These are phyloP conservation scores for Hydropotes inermis DNA, from an alignment of 2,113 vertebrate species.

Conservation along the genomic window DNA sequence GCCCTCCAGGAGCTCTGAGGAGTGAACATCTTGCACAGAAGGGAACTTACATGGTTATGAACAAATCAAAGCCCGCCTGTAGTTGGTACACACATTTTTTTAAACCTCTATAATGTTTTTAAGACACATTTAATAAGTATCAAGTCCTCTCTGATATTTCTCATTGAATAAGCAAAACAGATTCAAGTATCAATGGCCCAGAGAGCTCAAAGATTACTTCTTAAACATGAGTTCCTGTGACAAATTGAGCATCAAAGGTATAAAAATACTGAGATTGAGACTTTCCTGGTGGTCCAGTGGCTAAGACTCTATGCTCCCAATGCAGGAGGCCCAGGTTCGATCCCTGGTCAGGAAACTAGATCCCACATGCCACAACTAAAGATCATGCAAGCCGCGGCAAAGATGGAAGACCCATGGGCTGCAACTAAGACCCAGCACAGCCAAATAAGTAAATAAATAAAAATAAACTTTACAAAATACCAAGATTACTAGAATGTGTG, in stretches of 20 bases:
- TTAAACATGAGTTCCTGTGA: neutral
- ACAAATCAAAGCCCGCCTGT: neutral
- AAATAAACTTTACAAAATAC: neutral
- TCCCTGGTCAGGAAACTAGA: neutral
- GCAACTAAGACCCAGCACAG: neutral
- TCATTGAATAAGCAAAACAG: neutral
- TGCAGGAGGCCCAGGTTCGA: neutral
- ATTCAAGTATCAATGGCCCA: neutral
- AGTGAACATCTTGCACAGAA: neutral
- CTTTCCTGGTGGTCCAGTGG: neutral
- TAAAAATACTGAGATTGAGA: neutral
- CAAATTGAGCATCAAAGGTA: neutral
- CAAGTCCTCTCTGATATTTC: neutral
- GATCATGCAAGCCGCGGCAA: neutral
- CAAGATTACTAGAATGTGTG: no score
- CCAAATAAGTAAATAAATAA: neutral
- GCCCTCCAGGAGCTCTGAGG: neutral
- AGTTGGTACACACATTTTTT: no score
- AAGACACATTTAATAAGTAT: neutral
- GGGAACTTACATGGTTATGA: fast-evolving
- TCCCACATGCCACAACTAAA: neutral
- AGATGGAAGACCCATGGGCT: neutral
- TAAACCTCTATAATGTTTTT: neutral
- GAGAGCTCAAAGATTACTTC: neutral
- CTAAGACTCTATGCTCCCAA: neutral